Base-by-base conservation (phyloP, 2,113 vertebrate species). In the Chlorocebus sabaeus region DNA sequence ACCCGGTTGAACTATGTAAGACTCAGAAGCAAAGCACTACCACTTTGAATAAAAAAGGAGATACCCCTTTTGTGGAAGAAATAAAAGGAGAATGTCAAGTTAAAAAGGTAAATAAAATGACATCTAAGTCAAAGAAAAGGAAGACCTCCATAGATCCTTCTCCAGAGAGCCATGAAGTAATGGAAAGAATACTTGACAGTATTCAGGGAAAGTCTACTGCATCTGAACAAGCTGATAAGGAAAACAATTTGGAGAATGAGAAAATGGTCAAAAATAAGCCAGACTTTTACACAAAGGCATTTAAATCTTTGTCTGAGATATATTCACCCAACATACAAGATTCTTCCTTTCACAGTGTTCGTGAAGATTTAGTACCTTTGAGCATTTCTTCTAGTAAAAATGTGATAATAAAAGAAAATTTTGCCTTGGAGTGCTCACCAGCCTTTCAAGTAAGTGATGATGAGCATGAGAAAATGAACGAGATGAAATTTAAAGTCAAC, bases 171-270 rank as follows among this genome's bases (percentile, higher is more conserved):
- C 50, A 72, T 84, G 97, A 97, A 72, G 8, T 12, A 6, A 93
- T 76, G 85, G 79, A 86, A 22, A n/a, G 17, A 3, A 30, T 22
- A 89, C 76, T 96, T 83, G 48, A n/a, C 64, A 5, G 4, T 73
- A 25, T 48, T 67, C 96, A 96, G 59, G 93, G 18, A n/a, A 83
- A 35, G 52, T 35, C 1, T 91, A 59, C 90, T 79, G 38, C 86
- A 90, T 76, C 43, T n/a, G 50, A 52, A 30, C 82, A 79, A 45
- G 5, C 8, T 64, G 78, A 89, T 89, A 64, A 91, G 35, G n/a
- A 11, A 48, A 95, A 97, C 81, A 89, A 57, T 55, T 92, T 96
- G 87, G 89, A 94, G 90, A 92, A 75, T 97, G n/a, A 91, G 22
- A 57, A 93, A 45, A 94, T 93, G 81, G 38, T 57, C 10, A 78